Percentiles rank a stretch among this genome's conserved stretches.
Conservation (phyloP, 2,113 vertebrate species). For the Psilopogon haemacephalus region DNA sequence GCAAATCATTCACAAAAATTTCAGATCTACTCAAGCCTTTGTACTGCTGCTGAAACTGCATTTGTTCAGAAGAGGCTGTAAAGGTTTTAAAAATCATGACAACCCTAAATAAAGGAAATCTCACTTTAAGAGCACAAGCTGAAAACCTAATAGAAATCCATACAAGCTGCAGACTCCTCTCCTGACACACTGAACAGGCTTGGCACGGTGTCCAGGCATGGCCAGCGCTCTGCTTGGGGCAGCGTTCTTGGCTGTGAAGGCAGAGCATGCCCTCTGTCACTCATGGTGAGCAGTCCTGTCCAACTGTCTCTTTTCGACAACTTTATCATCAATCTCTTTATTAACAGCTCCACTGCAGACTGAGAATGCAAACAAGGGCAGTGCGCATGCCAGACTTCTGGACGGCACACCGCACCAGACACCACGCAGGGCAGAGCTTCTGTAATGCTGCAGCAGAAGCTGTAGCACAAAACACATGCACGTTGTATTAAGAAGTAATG, state of each 20-base stretch:
- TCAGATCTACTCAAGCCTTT: not conserved
- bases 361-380: slow-evolving; percentile 73
- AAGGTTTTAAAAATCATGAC: not conserved
- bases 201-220: slow-evolving; percentile 80
- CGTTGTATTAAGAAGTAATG: accelerated
- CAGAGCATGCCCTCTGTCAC: slow-evolving; percentile 93
- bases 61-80: not conserved
- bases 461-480: not conserved
- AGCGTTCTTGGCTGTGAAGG: slow-evolving; percentile 82
- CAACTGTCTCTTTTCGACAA: slow-evolving; percentile 96
- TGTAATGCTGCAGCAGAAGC: not conserved
- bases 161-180: slow-evolving; percentile 30
- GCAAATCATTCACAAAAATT: not conserved
- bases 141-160: slow-evolving; percentile 31
- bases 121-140: not conserved
- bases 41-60: not conserved
- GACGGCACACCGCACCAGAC: slow-evolving; percentile 62
- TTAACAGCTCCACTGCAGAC: slow-evolving; percentile 92
- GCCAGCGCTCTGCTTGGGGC: slow-evolving; percentile 77
- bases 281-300: slow-evolving; percentile 90
- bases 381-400: slow-evolving; percentile 72
- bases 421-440: slow-evolving; percentile 18
- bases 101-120: not conserved
- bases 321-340: slow-evolving; percentile 97
- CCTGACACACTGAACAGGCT: slow-evolving; percentile 54